Evolutionary conservation across 2,113 vertebrate genomes (phyloP), one percentile per base, ranked within the genome.

Genomic region (Petrocephalus zakoni): DNA sequence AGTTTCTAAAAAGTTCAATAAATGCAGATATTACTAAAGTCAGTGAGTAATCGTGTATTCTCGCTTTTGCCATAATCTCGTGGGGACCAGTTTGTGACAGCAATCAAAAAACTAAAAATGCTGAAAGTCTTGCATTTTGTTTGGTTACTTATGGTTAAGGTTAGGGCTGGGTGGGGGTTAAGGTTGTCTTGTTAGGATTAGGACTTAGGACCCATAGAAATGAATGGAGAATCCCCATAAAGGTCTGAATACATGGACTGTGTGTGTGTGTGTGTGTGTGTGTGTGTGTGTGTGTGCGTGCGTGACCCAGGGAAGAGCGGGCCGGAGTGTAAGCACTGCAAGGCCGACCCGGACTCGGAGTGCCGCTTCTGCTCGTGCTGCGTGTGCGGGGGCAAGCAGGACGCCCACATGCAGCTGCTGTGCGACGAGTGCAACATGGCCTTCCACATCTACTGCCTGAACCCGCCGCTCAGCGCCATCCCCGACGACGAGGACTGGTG

Each of bases 341-440:
- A 97, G 92, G 98, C 97, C 87, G 97, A 99, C 92, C 97, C 98
- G 25, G 96, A 98, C 13, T 94, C 95, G 0, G 98, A 98, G 91
- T 99, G 98, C 85, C 97, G 96, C 1, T 97, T 97, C 94, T 99
- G 98, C 92, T 99, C 98, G 2, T 99, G 98, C 95, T 99, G 96
- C 89, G 94, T 98, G 89, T 99, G 98, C 88, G 98, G 98, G 83
- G 98, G 98, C 64, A 99, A 99, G 93, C 98, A 97, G 91, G 98
- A 99, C 56, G 97, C 98, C 89, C 97, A 97, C 93, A 99, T 98
- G 98, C 98, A 99, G 91, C 96, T 99, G 92, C 95, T 99, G 2
- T 99, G 98, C 93, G 98, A 99, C 89, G 98, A 99, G 94, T 99
- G 98, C 94, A 99, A 99, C 94, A 97, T 98, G 98, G 98, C 98